phyloP scores from a whole-genome alignment of 2,113 vertebrate species.

The Cyphomyrus discorhynchus region DNA sequence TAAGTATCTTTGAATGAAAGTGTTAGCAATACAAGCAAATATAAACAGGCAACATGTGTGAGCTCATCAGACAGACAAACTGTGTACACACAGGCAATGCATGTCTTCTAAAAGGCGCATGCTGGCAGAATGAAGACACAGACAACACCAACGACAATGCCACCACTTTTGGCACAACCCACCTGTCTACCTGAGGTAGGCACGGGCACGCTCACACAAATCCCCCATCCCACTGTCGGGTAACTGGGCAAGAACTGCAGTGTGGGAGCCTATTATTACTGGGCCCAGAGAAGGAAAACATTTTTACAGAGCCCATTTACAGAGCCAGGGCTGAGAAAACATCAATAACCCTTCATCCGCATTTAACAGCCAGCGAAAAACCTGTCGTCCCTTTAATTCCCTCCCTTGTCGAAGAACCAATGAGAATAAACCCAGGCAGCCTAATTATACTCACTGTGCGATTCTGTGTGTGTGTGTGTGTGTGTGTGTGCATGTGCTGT shows the following conservation, averaged over 20 bases:
- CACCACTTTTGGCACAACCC: background rate
- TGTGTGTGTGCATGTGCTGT: background rate
- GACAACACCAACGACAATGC: background rate
- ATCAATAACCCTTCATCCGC: conserved; percentile 11
- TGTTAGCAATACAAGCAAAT: background rate
- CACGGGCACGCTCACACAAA: background rate
- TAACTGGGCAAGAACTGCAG: background rate
- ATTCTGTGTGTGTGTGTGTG: background rate
- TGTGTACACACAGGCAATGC: background rate
- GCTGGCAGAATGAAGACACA: background rate
- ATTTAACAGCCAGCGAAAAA: background rate
- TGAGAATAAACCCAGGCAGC: background rate
- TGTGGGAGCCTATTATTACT: conserved; percentile 2
- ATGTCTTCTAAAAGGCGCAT: background rate
- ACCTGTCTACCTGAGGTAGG: background rate
- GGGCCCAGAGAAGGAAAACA: background rate
- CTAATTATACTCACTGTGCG: background rate
- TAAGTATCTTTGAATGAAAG: background rate
- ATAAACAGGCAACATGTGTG: background rate
- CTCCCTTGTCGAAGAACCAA: background rate
- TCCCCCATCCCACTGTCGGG: background rate
- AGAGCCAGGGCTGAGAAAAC: background rate
- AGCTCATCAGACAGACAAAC: background rate
- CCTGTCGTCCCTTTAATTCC: background rate
- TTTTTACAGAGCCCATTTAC: background rate